phyloP scores from a whole-genome alignment of 2,797 vertebrate species.

The Sus cebifrons region DNA sequence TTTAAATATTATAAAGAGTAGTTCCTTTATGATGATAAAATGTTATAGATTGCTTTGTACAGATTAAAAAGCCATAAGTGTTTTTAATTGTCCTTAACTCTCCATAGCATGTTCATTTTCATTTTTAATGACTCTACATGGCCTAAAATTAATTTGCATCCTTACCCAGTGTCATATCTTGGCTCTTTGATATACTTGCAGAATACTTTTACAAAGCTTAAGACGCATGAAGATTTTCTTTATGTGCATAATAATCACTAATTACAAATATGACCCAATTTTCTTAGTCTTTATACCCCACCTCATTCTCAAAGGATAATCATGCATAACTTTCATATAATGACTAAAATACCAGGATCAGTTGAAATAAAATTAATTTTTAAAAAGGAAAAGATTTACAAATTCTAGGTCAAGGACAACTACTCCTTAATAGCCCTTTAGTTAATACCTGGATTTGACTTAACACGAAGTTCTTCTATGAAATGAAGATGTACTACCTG shows the following conservation, averaged over 20 bases:
- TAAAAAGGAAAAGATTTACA: constrained; percentile 64
- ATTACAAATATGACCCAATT: constrained; percentile 69
- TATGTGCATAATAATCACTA: constrained; percentile 73
- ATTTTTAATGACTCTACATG: constrained; percentile 72
- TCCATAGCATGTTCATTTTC: constrained; percentile 68
- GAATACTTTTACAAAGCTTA: constrained; percentile 73
- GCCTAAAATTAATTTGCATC: constrained; percentile 77
- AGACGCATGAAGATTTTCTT: constrained; percentile 68
- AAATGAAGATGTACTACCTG: background rate
- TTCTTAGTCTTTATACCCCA: constrained; percentile 66
- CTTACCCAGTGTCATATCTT: constrained; percentile 68
- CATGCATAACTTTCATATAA: constrained; percentile 48
- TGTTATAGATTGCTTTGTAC: constrained; percentile 65
- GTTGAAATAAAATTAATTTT: constrained; percentile 73
- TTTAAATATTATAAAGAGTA: constrained; percentile 72
- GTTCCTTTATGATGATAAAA: constrained; percentile 75
- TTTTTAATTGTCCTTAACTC: constrained; percentile 78
- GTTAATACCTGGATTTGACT: constrained; percentile 44
- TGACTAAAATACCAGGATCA: constrained; percentile 30
- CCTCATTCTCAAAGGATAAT: constrained; percentile 65
- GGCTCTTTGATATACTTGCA: constrained; percentile 59
- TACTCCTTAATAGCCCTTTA: constrained; percentile 29
- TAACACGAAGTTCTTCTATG: background rate
- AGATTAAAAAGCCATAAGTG: constrained; percentile 72
- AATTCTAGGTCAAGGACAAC: constrained; percentile 69